Base-by-base conservation (phyloP, 2,113 vertebrate species). In the Cavia porcellus region DNA sequence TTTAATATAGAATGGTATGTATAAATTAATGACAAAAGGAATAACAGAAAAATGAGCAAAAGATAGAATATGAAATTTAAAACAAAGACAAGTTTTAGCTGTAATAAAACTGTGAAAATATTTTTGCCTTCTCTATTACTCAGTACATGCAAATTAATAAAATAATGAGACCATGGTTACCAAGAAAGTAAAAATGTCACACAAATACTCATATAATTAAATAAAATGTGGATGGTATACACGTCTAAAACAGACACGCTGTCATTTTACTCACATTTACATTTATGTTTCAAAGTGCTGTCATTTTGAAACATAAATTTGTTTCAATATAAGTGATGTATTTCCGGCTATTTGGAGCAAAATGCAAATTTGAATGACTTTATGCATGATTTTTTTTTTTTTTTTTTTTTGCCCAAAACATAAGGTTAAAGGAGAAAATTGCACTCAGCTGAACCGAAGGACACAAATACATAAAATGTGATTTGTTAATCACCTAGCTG, bases 401-500 rank as follows among this genome's bases (percentile, higher is more conserved):
- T 83, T 83, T 55, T 74, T 83, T 83, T 55, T 6, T 52, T 4
- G 11, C 5, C 64, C 59, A 59, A 90, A 88, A 68, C 45, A 35
- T 1, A 22, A 19, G n/a, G 17, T 77, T 0, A 57, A 61, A 57
- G 24, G 2, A 45, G 17, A 86, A 89, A 50, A 50, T 3, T 38
- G 2, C 7, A 47, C 17, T 38, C 24, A 47, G 19, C 2, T 28
- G 10, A 89, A 20, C 3, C 0, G 0, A 25, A 17, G 3, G 3
- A 7, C 2, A 22, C 9, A 12, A 30, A 81, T 14, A 35, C 1
- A 81, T 32, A 14, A 17, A 61, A 38, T 0, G 19, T 19, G 13
- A 59, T 2, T 14, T 0, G 7, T 12, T 0, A 0, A 57, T n/a
- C 7, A 42, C 19, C 47, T 38, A 8, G 1, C 30, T 25, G 38